A percentile compares a stretch with the other conserved stretches of the same genome.
phyloP scores from a whole-genome alignment of 2,888 invertebrate species.

The Andricus curvator region DNA sequence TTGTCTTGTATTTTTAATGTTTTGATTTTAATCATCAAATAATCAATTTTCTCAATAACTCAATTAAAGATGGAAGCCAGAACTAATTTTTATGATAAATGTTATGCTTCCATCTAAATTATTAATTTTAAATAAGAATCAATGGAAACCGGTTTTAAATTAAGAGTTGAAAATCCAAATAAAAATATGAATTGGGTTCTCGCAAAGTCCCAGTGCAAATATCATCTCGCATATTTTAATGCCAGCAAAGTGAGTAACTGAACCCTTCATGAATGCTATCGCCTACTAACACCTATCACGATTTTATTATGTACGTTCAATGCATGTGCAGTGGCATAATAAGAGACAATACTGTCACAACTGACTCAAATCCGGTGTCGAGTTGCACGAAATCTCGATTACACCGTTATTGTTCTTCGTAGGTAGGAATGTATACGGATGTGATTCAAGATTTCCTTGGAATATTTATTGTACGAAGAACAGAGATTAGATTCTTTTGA shows the following conservation, averaged over 20 bases:
- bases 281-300: background rate
- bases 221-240: conserved; percentile 1
- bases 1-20: no score
- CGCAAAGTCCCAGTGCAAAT: background rate
- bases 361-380: conserved; percentile 31
- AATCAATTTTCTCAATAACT: no score
- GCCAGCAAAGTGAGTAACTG: conserved; percentile 14
- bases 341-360: conserved; percentile 24
- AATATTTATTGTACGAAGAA: background rate
- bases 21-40: no score
- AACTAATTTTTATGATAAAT: no score
- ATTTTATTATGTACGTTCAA: background rate
- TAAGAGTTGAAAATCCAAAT: background rate
- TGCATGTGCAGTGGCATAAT: conserved; percentile 16
- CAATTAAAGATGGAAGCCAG: no score
- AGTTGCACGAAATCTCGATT: conserved; percentile 24
- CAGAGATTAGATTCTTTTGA: background rate
- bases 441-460: background rate
- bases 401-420: conserved; percentile 4
- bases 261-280: conserved; percentile 10
- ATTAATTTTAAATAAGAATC: background rate
- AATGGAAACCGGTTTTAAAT: background rate
- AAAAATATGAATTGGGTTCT: background rate
- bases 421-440: background rate
- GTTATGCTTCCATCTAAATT: background rate